Conservation (phyloP, 2,797 vertebrate genomes). For the Falco cherrug region DNA sequence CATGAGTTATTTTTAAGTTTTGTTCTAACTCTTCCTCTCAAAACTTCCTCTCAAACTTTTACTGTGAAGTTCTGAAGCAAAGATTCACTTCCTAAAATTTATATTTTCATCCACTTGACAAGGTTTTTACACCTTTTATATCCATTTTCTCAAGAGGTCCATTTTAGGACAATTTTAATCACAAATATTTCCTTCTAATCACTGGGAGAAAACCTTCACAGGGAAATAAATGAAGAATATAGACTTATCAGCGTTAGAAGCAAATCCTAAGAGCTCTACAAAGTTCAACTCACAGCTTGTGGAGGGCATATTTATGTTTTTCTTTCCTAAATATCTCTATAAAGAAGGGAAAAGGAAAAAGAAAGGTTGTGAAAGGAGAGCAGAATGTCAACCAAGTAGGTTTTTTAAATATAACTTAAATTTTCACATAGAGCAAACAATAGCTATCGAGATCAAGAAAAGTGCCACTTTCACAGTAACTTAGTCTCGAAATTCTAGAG, state of each 20-base stretch:
- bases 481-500: not conserved
- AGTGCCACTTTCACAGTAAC: not conserved
- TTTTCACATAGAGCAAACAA: not conserved
- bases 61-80: not conserved
- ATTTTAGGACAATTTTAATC: not conserved
- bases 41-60: not conserved
- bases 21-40: not conserved
- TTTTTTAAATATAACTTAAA: not conserved
- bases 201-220: not conserved
- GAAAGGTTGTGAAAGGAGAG: not conserved
- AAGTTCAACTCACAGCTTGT: not conserved
- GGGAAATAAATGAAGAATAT: not conserved
- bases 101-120: not conserved
- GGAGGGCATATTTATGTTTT: not conserved
- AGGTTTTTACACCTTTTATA: not conserved
- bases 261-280: not conserved
- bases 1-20: not conserved
- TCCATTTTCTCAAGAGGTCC: not conserved
- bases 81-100: not conserved
- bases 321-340: not conserved
- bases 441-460: not conserved
- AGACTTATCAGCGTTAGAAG: not conserved
- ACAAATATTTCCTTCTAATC: not conserved
- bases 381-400: not conserved
- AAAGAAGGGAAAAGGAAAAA: not conserved